Evolutionary conservation across 2,888 invertebrate genomes (phyloP).

Genomic region (Cheilosia variabilis): DNA sequence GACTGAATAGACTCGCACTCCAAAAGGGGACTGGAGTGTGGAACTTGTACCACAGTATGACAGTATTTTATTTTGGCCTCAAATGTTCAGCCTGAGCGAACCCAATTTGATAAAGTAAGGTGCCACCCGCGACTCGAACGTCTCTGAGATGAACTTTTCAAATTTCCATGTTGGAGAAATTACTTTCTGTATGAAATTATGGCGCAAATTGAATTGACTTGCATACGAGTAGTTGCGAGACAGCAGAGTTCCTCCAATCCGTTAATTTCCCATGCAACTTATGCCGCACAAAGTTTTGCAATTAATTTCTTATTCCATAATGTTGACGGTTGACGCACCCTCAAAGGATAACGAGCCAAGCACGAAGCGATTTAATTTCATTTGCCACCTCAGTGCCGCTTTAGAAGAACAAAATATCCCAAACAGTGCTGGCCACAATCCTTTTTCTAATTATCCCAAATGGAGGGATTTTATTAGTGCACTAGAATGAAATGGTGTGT

Average conservation of each 20-base stretch:
- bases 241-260: neutral
- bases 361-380: neutral
- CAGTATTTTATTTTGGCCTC: too few species aligned
- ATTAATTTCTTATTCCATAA: constrained; percentile 64
- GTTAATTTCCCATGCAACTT: constrained; percentile 49
- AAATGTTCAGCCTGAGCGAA: too few species aligned
- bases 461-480: constrained; percentile 70
- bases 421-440: constrained; percentile 41
- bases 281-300: constrained; percentile 63
- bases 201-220: constrained; percentile 6
- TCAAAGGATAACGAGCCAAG: constrained; percentile 30
- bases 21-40: too few species aligned
- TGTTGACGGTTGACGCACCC: constrained; percentile 48
- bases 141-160: neutral
- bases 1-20: too few species aligned
- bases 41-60: too few species aligned
- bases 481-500: constrained; percentile 9
- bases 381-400: neutral
- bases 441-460: constrained; percentile 73
- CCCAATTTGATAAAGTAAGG: too few species aligned
- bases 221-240: neutral
- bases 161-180: neutral
- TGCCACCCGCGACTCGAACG: too few species aligned
- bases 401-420: constrained; percentile 22
- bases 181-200: constrained; percentile 6